Evolutionary conservation across 2,888 invertebrate genomes (phyloP), one percentile per base, ranked within the genome.

Genomic region (Chymomyza fuscimana): DNA sequence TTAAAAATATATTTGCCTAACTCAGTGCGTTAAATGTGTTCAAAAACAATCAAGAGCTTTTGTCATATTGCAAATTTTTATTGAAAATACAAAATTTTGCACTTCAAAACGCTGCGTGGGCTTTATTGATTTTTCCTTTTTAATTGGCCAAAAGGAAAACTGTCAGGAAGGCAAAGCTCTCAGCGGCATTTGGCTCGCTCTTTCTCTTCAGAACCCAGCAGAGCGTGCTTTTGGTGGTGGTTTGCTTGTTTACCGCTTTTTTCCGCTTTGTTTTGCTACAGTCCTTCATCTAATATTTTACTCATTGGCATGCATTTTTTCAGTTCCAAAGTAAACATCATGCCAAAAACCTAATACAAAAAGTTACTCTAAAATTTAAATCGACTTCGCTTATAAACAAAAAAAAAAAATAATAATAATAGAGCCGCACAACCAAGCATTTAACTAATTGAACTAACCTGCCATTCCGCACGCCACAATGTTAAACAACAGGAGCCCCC

Each of bases 401-500:
- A 50, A 51, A 61, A 50, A 67, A 29, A 15, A 63, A 67, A 46
- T n/a, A 62, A 46, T 1, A 10, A 12, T 5, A 1, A 7, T 32
- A 7, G 9, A 32, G 9, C 32, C 32, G 40, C 40, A 46, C 70
- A 65, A 61, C 70, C 69, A 72, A 77, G 79, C 56, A 16, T 50
- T 40, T 46, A 56, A 19, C 32, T 19, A 19, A 29, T 15, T 65
- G 19, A 36, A 63, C 65, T 64, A 77, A 73, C 67, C 69, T 65
- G 58, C 56, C 56, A 54, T 61, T 73, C 74, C 72, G 72, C 73
- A 68, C 74, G 40, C 64, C 76, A 81, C 69, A 73, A 91, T 91
- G 91, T 79, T 87, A 72, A 79, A 86, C 77, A 89, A 80, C 77
- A 88, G 91, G 91, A 91, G 91, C 90, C 91, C 90, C 90, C 90